Evolutionary conservation across 2,113 vertebrate genomes (phyloP).

Genomic region (Pygoscelis antarcticus): DNA sequence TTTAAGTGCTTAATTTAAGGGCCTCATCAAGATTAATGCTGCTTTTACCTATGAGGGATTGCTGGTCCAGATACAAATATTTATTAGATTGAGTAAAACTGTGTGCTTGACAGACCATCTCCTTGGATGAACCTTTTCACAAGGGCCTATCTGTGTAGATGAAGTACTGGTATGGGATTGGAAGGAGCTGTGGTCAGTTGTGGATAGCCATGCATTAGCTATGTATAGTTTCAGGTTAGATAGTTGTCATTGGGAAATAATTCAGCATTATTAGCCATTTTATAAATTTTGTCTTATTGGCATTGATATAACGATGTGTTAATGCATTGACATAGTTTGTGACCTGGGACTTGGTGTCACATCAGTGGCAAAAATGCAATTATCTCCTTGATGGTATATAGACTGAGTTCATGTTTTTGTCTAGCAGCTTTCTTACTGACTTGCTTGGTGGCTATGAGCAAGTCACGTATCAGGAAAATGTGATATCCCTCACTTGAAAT

Average conservation of each 20-base stretch:
- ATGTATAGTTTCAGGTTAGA: not conserved
- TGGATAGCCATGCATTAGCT: not conserved
- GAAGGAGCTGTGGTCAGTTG: not conserved
- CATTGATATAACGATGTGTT: not conserved
- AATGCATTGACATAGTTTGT: not conserved
- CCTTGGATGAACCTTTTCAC: not conserved
- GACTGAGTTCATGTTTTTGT: not conserved
- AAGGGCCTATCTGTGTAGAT: not conserved
- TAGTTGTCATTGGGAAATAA: not conserved
- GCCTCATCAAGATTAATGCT: not conserved
- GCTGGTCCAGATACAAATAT: not conserved
- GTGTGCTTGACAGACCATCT: not conserved
- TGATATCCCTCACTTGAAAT: not conserved
- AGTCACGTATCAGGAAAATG: rapidly evolving
- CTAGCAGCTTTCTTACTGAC: not conserved
- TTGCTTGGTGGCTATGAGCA: not conserved
- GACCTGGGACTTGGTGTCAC: not conserved
- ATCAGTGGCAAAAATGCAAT: not conserved
- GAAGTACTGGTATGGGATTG: not conserved
- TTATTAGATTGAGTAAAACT: not conserved
- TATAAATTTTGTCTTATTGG: not conserved
- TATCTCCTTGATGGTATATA: not conserved
- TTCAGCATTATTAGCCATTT: not conserved
- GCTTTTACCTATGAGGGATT: not conserved
- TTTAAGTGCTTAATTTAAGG: not conserved